Conservation (phyloP, 1,140 invertebrate genomes). For the Uloborus diversus region DNA sequence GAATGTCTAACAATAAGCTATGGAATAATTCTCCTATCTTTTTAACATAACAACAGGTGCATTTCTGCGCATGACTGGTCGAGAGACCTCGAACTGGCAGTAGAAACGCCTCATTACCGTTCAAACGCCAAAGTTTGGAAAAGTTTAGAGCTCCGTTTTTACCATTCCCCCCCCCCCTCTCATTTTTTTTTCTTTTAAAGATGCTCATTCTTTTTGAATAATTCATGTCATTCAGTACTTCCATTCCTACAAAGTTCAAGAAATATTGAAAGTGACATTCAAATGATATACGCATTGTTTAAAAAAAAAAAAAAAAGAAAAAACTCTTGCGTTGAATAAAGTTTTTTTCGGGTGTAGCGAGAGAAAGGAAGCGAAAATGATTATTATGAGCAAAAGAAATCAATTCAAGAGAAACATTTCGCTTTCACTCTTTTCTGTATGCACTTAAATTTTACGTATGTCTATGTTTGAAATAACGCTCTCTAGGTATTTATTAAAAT, state of each 20-base stretch:
- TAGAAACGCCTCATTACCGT: neutral
- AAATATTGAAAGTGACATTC: neutral
- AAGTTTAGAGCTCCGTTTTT: neutral
- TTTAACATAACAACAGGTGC: neutral
- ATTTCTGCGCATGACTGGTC: neutral
- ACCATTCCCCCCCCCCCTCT: too few relatives aligned
- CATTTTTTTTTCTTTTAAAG: neutral
- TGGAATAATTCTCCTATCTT: neutral
- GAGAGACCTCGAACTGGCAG: neutral
- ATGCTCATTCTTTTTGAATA: neutral
- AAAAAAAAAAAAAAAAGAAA: too few relatives aligned
- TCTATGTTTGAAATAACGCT: too few relatives aligned
- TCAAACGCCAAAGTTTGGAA: neutral
- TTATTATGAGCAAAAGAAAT: too few relatives aligned
- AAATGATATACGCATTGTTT: neutral
- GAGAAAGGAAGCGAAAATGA: too few relatives aligned
- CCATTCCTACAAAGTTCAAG: neutral
- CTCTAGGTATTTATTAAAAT: too few relatives aligned
- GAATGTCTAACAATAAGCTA: neutral
- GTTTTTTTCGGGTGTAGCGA: too few relatives aligned
- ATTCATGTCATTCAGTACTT: neutral
- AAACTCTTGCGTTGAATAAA: too few relatives aligned
- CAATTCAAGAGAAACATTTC: too few relatives aligned
- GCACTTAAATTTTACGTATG: too few relatives aligned
- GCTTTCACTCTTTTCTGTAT: too few relatives aligned